Evolutionary conservation across 2,888 invertebrate species (phyloP).

Genomic region (Muschampia plurimacula): DNA sequence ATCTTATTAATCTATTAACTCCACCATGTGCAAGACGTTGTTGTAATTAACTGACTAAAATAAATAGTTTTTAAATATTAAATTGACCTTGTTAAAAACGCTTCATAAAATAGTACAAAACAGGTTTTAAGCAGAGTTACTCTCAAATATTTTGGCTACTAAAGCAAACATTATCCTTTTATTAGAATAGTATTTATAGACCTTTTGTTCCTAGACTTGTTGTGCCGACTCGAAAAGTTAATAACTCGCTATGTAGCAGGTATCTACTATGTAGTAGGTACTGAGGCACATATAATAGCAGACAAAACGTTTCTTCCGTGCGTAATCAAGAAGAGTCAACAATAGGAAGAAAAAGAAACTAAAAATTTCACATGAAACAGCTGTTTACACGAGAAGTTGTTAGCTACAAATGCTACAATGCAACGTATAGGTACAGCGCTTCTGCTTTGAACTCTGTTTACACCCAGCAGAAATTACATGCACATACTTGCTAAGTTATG

Average conservation of each 20-base stretch:
- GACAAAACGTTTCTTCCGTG: conserved; percentile 21
- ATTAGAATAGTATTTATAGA: background rate
- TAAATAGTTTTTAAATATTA: too few species aligned
- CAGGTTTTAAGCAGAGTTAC: too few species aligned
- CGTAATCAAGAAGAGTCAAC: conserved; percentile 25
- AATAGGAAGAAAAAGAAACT: conserved; percentile 43
- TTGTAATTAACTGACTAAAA: too few species aligned
- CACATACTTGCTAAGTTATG: background rate
- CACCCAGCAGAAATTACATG: background rate
- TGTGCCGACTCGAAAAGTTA: background rate
- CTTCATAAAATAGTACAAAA: too few species aligned
- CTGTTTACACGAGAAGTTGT: conserved; percentile 56
- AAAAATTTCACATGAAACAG: conserved; percentile 50
- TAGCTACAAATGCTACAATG: conserved; percentile 54
- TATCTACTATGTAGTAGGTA: background rate
- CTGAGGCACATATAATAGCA: background rate
- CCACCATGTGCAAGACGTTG: too few species aligned
- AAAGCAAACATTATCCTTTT: background rate
- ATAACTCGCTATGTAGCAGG: background rate
- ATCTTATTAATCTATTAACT: too few species aligned
- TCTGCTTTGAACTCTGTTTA: background rate
- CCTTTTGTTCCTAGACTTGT: background rate
- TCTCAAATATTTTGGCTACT: background rate
- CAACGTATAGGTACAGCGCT: conserved; percentile 37
- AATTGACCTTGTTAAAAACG: background rate